Base-by-base conservation (phyloP, 2,888 invertebrate species). In the Exephanes ischioxanthus region DNA sequence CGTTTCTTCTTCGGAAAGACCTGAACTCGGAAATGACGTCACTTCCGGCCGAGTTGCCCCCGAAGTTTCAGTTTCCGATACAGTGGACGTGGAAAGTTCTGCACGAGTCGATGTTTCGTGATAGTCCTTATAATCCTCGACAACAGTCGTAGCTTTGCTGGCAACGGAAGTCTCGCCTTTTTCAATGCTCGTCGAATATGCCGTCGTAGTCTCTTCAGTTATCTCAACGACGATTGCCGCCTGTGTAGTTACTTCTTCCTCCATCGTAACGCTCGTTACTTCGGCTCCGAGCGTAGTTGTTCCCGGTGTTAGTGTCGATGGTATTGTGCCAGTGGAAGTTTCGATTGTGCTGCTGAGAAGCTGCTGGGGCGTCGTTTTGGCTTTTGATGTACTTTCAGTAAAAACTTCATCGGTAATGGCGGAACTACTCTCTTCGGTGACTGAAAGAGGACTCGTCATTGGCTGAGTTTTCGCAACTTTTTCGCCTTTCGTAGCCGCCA, bases 221-320 rank as follows among this genome's bases (percentile, higher is more conserved):
- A 83, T 80, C 66, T 86, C 85, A 37, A 86, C 72, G n/a, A 86
- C 6, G 41, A 86, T 83, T 53, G 83, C 77, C 14, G 75, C 48
- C 30, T 45, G 26, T n/a, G 68, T 63, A 51, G 63, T 71, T 11
- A 7, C 22, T 58, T 45, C 45, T 48, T 55, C 22, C 45, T 55
- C 16, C 7, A n/a, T 33, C 22, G 14, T 37, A 3, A 3, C 26
- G 53, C n/a, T 72, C 61, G 72, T 68, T 48, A 1, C 30, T 70
- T 61, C 22, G 4, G 48, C 45, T 7, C 51, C 3, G 9, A 66
- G 33, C 9, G 16, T 61, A 26, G 76, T 76, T 61, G 22, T 30
- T 4, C 26, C 33, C 16, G 75, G 61, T 26, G 22, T 66, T 53
- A 72, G 9, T 9, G 71, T 66, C 26, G 66, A 80, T 11, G 80